Evolutionary conservation across 2,797 vertebrate species (phyloP), one percentile per base, ranked within the genome.

Genomic region (Dermochelys coriacea): DNA sequence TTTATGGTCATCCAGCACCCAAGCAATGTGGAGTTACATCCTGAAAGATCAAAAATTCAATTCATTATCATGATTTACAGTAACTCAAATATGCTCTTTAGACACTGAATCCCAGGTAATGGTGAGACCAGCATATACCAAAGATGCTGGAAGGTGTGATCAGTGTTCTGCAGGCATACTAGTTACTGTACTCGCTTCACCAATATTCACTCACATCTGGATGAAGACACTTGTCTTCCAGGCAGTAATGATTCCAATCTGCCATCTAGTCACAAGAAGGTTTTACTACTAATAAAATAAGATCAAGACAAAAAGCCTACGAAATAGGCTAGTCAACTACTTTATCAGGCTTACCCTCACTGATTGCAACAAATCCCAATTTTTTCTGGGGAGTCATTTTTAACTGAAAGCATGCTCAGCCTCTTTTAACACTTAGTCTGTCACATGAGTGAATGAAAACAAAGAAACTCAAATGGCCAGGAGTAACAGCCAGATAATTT

Each of bases 321-420:
- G 34, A 94, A 94, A 93, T 91, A 83, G 86, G 87, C 80, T 81
- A 87, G 78, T 90, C 86, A 91, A 80, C 78, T 91, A 49, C 82
- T 93, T 91, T 92, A 90, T 94, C 80, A 82, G 92, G 68, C 91
- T 96, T 93, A 96, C 83, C 91, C 54, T 61, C 81, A 55, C 74
- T 54, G 92, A 87, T 79, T 95, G 61, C 87, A 92, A 95, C 47
- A 93, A 96, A 94, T 89, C 27, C 88, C 84, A 86, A 93, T 88
- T 96, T 91, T 37, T 94, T 94, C 79, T 85, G 68, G 78, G 82
- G 91, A 95, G 82, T 54, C 47, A 79, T 87, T 96, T 78, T 96
- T 88, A 94, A 94, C 80, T 91, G 82, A 96, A 94, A 95, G 84
- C 78, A 80, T 37, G 92, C 87, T 49, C 75, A 61, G 37, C 91